Base-by-base conservation (phyloP, 1,140 invertebrate genomes). In the Portunus trituberculatus region DNA sequence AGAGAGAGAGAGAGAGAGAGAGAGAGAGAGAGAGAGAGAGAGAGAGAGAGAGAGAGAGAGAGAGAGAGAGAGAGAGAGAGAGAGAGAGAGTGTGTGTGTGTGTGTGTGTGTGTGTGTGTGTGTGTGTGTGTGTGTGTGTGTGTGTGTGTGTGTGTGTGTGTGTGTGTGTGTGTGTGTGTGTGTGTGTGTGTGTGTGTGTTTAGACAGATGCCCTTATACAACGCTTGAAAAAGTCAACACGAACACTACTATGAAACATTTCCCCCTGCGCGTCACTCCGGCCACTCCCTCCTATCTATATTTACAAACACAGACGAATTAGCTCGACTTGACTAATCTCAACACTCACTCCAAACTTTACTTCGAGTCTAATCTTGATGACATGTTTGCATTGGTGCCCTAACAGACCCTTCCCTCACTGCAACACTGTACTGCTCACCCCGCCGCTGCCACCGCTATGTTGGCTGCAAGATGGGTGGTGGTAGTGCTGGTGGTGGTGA, bases 171-270 rank as follows among this genome's bases (percentile, higher is more conserved):
- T 76, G 20, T 76, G 20, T 76, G 20, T 76, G 20, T 76, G n/a
- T 76, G n/a, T 76, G 67, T 76, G 67, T 76, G 67, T 76, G 67
- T 76, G 67, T 76, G 67, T 76, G 67, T 76, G 67, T 76, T 12
- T 76, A 20, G 12, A 20, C 20, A 20, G 12, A 20, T 76, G 67
- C 20, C 6, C 25, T 12, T 76, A n/a, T n/a, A n/a, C 25, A n/a
- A 7, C 25, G 67, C 25, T 7, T n/a, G 67, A n/a, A 20, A 4
- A 76, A n/a, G 6, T 25, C 20, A 76, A 7, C 16, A 76, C n/a
- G 6, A 76, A 76, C 67, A 76, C 1, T 7, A n/a, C 67, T n/a
- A 76, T 7, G 39, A 39, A n/a, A 8, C 6, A 76, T 76, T 20
- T 20, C n/a, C 20, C 20, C 20, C 20, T 7, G 20, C 67, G 20